These are phyloP conservation scores for Aphyosemion australe DNA, from an alignment of 2,113 vertebrate genomes.

Conservation along the genomic window DNA sequence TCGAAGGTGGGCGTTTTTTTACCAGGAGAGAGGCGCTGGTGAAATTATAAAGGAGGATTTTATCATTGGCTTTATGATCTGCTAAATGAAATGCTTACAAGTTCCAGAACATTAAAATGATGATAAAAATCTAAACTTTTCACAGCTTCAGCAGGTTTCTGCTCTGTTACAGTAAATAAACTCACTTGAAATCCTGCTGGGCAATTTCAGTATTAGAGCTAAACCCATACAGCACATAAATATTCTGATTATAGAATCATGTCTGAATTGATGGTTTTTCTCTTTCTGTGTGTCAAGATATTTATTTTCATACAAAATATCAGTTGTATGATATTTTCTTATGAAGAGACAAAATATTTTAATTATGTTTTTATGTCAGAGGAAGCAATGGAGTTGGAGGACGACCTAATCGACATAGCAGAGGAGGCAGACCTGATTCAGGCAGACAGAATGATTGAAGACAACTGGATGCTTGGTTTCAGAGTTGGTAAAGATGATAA, in stretches of 20 bases:
- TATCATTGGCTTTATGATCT: background rate
- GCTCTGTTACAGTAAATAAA: background rate
- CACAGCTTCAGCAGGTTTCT: background rate
- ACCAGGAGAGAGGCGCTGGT: background rate
- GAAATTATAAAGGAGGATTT: background rate
- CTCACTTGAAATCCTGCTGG: background rate
- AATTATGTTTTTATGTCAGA: conserved; percentile 30
- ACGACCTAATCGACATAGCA: conserved; percentile 81
- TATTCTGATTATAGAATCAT: background rate
- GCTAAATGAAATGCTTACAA: background rate
- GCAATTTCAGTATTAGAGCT: background rate
- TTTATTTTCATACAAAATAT: no score
- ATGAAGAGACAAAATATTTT: background rate
- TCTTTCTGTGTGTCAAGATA: no score
- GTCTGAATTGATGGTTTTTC: background rate
- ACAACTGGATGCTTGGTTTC: conserved; percentile 57
- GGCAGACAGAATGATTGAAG: conserved; percentile 87
- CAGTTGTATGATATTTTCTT: background rate
- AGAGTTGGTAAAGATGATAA: conserved; percentile 9
- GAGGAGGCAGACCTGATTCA: conserved; percentile 91
- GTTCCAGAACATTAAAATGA: background rate
- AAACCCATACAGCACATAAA: conserved; percentile 1
- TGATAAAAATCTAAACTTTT: background rate
- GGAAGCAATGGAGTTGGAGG: conserved; percentile 59
- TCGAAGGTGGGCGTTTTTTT: conserved; percentile 75